phyloP scores from a whole-genome alignment of 92 coral and sea anemone species.

The Nematostella vectensis region DNA sequence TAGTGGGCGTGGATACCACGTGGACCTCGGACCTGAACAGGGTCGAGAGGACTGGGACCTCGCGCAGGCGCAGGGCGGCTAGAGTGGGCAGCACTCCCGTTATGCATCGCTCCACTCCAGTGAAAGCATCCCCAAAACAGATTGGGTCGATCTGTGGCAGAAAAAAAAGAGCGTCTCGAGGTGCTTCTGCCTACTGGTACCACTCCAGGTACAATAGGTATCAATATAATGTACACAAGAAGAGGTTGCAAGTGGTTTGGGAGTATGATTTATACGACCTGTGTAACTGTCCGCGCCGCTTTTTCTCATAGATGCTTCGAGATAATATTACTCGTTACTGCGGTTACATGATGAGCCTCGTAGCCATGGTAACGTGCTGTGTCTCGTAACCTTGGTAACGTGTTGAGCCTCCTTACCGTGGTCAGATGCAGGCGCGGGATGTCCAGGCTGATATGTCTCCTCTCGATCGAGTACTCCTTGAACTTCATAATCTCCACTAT shows the following conservation, averaged over 20 bases:
- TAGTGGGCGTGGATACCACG: conserved; percentile 16
- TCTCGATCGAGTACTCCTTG: neutral
- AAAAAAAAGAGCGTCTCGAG: neutral
- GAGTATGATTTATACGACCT: no score
- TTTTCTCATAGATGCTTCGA: no score
- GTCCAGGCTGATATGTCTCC: neutral
- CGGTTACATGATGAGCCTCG: no score
- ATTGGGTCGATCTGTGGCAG: conserved; percentile 10
- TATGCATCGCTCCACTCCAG: conserved; percentile 38
- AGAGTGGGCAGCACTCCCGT: conserved; percentile 29
- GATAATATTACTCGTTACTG: no score
- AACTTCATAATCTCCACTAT: conserved; percentile 1
- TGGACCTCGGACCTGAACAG: conserved; percentile 9
- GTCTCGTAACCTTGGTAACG: no score
- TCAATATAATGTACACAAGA: no score
- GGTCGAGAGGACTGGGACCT: conserved; percentile 45
- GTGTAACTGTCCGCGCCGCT: no score
- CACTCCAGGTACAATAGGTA: no score
- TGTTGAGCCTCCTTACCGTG: no score
- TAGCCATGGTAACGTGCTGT: no score
- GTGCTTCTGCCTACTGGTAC: no score
- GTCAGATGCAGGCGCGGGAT: conserved; percentile 11
- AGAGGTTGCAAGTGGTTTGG: no score
- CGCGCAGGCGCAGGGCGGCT: conserved; percentile 35
- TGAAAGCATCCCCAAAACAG: conserved; percentile 26